These are phyloP conservation scores for Bostrychus sinensis DNA, from an alignment of 2,113 vertebrate genomes.

Conservation along the genomic window DNA sequence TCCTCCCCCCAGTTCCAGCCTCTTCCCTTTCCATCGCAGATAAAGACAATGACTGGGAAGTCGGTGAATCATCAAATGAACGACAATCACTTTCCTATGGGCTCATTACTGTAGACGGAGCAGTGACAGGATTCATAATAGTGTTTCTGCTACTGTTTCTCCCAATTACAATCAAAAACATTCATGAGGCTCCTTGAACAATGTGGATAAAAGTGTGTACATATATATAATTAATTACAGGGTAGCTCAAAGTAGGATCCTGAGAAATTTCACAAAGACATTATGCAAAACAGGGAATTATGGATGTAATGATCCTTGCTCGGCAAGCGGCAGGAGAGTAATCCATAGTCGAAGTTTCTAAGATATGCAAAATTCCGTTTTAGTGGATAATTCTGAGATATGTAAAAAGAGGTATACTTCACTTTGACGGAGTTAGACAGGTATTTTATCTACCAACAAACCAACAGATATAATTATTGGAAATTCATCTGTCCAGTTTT, in stretches of 20 bases:
- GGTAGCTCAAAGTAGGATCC: conserved; percentile 52
- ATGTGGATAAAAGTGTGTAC: conserved; percentile 27
- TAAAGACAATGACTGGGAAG: conserved; percentile 72
- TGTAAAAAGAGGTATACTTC: conserved; percentile 7
- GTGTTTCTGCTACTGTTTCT: conserved; percentile 28
- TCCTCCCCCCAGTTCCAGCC: conserved; percentile 22
- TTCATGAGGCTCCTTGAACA: conserved; percentile 47
- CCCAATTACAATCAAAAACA: conserved; percentile 43
- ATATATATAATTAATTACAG: conserved; percentile 53
- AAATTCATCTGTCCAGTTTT: conserved; percentile 58
- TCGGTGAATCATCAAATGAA: conserved; percentile 68
- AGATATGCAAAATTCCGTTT: conserved; percentile 27
- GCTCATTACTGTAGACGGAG: conserved; percentile 60
- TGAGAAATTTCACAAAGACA: conserved; percentile 49
- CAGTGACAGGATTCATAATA: conserved; percentile 46
- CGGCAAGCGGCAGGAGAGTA: conserved; percentile 25
- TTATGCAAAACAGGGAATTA: conserved; percentile 68
- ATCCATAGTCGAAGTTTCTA: conserved; percentile 37
- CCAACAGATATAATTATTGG: conserved; percentile 1
- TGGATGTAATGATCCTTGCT: conserved; percentile 56
- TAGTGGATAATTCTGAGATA: conserved; percentile 8
- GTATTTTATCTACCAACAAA: conserved; percentile 15
- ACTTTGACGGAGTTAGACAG: conserved; percentile 8
- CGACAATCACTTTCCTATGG: conserved; percentile 65
- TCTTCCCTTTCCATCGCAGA: conserved; percentile 49